phyloP scores from a whole-genome alignment of 2,888 invertebrate species.

The Andrena minutula region DNA sequence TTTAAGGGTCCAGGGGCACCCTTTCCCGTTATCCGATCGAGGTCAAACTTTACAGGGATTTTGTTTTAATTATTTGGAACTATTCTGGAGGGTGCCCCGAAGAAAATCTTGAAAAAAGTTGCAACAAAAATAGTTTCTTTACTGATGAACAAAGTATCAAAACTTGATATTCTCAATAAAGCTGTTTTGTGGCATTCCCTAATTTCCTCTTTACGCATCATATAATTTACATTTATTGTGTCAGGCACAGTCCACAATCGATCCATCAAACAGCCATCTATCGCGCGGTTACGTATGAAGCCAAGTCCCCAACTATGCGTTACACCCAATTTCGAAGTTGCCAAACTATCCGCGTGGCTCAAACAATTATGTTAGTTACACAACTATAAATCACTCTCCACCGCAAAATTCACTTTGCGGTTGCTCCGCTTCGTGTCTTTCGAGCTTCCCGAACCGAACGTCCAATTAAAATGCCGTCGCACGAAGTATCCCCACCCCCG shows the following conservation, averaged over 20 bases:
- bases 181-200: too few relatives aligned
- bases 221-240: background rate
- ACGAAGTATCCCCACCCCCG: background rate
- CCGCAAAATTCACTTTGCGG: conserved; percentile 37
- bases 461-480: conserved; percentile 17
- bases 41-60: too few relatives aligned
- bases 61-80: too few relatives aligned
- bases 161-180: too few relatives aligned
- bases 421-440: conserved; percentile 5
- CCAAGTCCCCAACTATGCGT: conserved; percentile 15
- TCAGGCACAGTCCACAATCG: background rate
- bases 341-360: conserved; percentile 31
- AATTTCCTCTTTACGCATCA: too few relatives aligned
- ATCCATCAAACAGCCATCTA: background rate
- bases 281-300: background rate
- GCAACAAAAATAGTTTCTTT: conserved; percentile 17
- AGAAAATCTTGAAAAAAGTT: too few relatives aligned
- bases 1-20: too few relatives aligned
- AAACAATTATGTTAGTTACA: conserved; percentile 40
- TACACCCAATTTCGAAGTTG: conserved; percentile 16
- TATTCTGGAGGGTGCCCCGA: too few relatives aligned
- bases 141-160: too few relatives aligned
- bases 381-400: conserved; percentile 42
- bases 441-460: background rate
- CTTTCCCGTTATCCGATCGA: too few relatives aligned